A percentile compares a stretch with the other conserved stretches of the same genome.
Conservation (phyloP, 2,888 invertebrate species). For the Gari tellinella region DNA sequence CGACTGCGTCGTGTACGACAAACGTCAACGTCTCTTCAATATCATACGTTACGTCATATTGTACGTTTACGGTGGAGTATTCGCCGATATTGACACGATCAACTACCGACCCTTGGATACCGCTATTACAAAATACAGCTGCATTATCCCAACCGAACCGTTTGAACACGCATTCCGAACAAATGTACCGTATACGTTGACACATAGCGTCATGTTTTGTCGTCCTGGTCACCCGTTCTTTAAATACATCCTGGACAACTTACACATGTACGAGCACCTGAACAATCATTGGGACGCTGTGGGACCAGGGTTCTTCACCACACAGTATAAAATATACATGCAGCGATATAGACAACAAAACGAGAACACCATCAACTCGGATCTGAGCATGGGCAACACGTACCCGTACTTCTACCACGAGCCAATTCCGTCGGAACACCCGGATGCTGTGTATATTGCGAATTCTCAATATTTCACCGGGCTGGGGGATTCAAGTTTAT, state of each 20-base stretch:
- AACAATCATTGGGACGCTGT: conserved; percentile 8
- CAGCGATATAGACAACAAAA: conserved; percentile 13
- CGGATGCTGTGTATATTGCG: conserved; percentile 18
- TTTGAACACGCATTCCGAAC: conserved; percentile 10
- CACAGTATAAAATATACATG: conserved; percentile 18
- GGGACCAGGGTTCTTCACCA: conserved; percentile 17
- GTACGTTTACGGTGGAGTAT: conserved; percentile 17
- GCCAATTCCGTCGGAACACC: neutral
- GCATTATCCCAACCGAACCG: conserved; percentile 16
- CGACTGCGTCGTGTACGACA: conserved; percentile 1
- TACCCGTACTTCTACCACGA: conserved; percentile 18
- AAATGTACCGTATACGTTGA: conserved; percentile 11
- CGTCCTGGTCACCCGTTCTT: conserved; percentile 17
- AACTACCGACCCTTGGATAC: conserved; percentile 13
- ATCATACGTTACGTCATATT: conserved; percentile 11
- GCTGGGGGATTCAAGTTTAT: neutral
- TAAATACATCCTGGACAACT: conserved; percentile 14
- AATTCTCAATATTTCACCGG: conserved; percentile 26
- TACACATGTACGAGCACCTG: conserved; percentile 13
- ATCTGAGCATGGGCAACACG: conserved; percentile 2
- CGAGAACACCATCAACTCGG: conserved; percentile 9
- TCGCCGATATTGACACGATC: conserved; percentile 3
- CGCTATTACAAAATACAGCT: conserved; percentile 11
- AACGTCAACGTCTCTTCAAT: conserved; percentile 1
- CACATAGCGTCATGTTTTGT: conserved; percentile 16